Evolutionary conservation across 30 jellyfish, hydroid and myxozoan species (phyloP), one percentile per base, ranked within the genome.

Genomic region (Turritopsis dohrnii): DNA sequence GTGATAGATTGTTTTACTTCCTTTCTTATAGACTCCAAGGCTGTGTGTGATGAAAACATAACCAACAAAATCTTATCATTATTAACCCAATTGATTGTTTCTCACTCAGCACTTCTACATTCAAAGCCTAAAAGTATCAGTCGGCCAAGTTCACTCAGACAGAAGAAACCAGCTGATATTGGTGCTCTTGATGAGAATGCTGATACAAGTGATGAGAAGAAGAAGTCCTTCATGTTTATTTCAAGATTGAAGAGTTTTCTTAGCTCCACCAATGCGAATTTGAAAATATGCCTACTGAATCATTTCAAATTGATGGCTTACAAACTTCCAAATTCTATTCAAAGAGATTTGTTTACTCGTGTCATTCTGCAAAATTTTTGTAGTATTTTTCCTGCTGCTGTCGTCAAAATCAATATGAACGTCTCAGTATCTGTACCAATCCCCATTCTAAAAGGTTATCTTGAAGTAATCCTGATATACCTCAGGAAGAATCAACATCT

Each of bases 181-280:
- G 77, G 29, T 13, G 21, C 24, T 1, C 25, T 52, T 17, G 86
- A 20, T 19, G 92, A 84, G 28, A 72, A 84, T 21, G 92, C 77
- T 29, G 96, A 85, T 23, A 72, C 31, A 18, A 82, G 87, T 82
- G 96, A 82, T 25, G 77, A 27, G 28, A 69, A 69, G 19, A 69
- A 69, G 8, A 69, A 69, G 22, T 69, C 77, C 31, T 74, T 23
- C 83, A 8, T n/a, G 60, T 74, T 74, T 4, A 24, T 74, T 24
- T 73, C 54, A 74, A 74, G 24, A 52, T 74, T 74, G 27, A 74
- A 74, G 21, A 26, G 41, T 23, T 74, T n/a, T 74, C 83, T 74
- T 24, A 52, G 27, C 26, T 21, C 83, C 0, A 52, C 54, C 13
- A 13, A 26, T 29, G n/a, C 24, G 26, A 24, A 20, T 21, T 74